Base-by-base conservation (phyloP, 30 jellyfish, hydroid and myxozoan species). In the Calvadosia cruxmelitensis region DNA sequence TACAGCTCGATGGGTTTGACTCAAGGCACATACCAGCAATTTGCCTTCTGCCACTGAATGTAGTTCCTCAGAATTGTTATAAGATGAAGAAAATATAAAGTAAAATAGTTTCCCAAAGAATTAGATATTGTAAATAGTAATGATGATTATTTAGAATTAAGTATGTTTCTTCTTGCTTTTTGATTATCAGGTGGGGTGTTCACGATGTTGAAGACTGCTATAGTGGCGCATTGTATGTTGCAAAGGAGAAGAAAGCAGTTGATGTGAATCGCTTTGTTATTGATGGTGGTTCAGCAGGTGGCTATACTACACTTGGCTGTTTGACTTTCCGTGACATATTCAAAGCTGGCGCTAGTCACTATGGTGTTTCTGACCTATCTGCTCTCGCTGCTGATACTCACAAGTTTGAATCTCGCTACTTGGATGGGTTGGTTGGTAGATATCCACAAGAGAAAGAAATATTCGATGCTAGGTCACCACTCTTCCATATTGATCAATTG, bases 221-320 rank as follows among this genome's bases (percentile, higher is more conserved):
- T 27, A 80, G 72, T 30, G 95, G 90, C 1, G 95, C 93, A 1
- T 20, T 67, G 63, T 78, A 71, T 51, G 69, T 85, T 53, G 95
- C 89, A 2, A 35, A 70, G 23, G 84, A 85, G 50, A 69, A 53
- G 84, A 65, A 80, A 28, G n/a, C 73, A 34, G 95, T 78, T 42
- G 92, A 85, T 50, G 93, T 83, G 27, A 68, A 72, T 61, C 73
- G 64, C 49, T 80, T 85, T 23, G 73, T 69, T 2, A 77, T 78
- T 15, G 68, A 82, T 50, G 95, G 95, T 27, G 95, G 95, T 13
- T 85, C 95, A 13, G 93, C 95, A 24, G 95, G 95, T 1, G 95
- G 95, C 53, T 85, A 85, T 70, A 67, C 88, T 26, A 83, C 92
- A 1, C 69, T 85, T 25, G 83, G 93, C 23, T 70, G 84, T 31